A percentile compares a stretch with the other conserved stretches of the same genome.
These are phyloP conservation scores for Carapus acus DNA, from an alignment of 2,797 vertebrate species.

Conservation along the genomic window DNA sequence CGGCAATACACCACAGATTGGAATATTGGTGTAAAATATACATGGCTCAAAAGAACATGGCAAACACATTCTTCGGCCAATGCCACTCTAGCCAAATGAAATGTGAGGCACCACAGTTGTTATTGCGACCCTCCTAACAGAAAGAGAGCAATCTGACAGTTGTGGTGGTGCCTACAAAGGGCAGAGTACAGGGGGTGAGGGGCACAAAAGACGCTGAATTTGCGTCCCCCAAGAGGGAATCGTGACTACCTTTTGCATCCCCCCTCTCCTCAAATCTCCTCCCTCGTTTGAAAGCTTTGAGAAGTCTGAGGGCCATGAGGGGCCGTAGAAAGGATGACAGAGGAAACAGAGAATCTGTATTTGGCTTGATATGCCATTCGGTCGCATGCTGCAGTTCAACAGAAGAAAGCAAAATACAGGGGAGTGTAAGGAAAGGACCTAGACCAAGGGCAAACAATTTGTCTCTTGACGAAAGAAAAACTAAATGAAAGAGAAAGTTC, in stretches of 20 bases:
- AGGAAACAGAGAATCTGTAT: constrained; percentile 41
- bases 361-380: constrained; percentile 42
- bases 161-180: constrained; percentile 49
- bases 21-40: constrained; percentile 33
- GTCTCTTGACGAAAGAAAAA: constrained; percentile 17
- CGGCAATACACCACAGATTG: constrained; percentile 31
- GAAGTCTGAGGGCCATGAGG: constrained; percentile 30
- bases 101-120: constrained; percentile 39
- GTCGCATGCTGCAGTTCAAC: constrained; percentile 34
- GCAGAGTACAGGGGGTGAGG: constrained; percentile 35
- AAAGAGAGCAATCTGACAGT: constrained; percentile 32
- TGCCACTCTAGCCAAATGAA: constrained; percentile 50
- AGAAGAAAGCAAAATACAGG: constrained; percentile 4
- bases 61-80: constrained; percentile 34
- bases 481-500: constrained; percentile 15
- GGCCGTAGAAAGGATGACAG: constrained; percentile 47
- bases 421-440: constrained; percentile 1
- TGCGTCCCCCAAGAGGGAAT: constrained; percentile 35
- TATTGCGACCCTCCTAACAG: constrained; percentile 42
- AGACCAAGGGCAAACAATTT: neutral
- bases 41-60: constrained; percentile 8
- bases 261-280: constrained; percentile 6
- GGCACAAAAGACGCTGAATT: constrained; percentile 43
- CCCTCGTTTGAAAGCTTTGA: constrained; percentile 46
- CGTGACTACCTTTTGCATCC: constrained; percentile 29